Percentiles rank a stretch among this genome's conserved stretches.
phyloP scores from a whole-genome alignment of 2,888 invertebrate genomes.

The Mantis religiosa region DNA sequence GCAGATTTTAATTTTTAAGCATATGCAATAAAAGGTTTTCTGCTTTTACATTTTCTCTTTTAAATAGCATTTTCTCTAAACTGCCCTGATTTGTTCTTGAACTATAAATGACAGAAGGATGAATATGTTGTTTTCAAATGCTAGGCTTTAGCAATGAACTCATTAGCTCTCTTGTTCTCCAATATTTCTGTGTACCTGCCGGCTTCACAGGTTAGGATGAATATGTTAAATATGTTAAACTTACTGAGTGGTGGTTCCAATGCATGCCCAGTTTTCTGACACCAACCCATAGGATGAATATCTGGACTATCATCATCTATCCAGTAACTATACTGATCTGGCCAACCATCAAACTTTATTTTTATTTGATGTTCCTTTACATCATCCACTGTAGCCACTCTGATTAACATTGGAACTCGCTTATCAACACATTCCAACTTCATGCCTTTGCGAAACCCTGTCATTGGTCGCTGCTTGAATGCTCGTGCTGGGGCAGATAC shows the following conservation, averaged over 20 bases:
- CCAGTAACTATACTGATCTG: slow-evolving; percentile 78
- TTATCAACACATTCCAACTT: slow-evolving; percentile 84
- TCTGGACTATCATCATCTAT: slow-evolving; percentile 86
- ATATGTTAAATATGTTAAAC: slow-evolving; percentile 36
- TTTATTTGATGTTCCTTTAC: slow-evolving; percentile 70
- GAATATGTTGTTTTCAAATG: too few relatives aligned
- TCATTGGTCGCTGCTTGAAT: slow-evolving; percentile 73
- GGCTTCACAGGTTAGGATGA: too few relatives aligned
- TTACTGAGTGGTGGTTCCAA: slow-evolving; percentile 78
- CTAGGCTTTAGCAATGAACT: too few relatives aligned
- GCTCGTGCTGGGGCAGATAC: slow-evolving; percentile 74
- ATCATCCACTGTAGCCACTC: slow-evolving; percentile 78
- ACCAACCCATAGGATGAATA: slow-evolving; percentile 90
- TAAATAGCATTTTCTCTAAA: too few relatives aligned
- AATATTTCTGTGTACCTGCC: too few relatives aligned
- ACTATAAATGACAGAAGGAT: too few relatives aligned
- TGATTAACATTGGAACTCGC: slow-evolving; percentile 71
- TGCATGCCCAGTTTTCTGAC: slow-evolving; percentile 81
- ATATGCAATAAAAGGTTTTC: too few relatives aligned
- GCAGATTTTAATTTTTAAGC: too few relatives aligned
- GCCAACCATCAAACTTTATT: slow-evolving; percentile 88
- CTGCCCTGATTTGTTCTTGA: too few relatives aligned
- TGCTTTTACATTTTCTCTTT: too few relatives aligned
- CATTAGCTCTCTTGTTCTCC: too few relatives aligned
- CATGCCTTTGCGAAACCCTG: slow-evolving; percentile 79